Evolutionary conservation across 2,113 vertebrate genomes (phyloP).

Genomic region (Pristiophorus japonicus): DNA sequence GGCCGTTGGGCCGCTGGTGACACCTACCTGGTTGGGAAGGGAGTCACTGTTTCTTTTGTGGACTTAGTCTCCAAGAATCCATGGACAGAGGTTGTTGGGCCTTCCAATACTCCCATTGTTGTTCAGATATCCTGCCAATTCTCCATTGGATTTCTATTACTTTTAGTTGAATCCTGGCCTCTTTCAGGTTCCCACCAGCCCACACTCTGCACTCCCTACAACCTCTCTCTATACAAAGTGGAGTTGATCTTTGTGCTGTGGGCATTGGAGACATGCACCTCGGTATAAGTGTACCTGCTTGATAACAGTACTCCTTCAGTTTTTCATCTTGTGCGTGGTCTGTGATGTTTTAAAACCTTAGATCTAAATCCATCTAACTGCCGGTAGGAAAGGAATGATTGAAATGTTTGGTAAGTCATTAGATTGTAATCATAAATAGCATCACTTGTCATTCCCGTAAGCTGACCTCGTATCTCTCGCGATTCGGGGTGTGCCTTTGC

Average conservation of each 20-base stretch:
- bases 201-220: background rate
- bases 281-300: background rate
- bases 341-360: background rate
- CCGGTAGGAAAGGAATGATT: background rate
- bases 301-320: background rate
- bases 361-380: background rate
- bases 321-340: background rate
- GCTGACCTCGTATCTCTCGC: background rate
- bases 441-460: background rate
- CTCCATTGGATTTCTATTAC: background rate
- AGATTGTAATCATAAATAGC: background rate
- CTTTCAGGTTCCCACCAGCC: background rate
- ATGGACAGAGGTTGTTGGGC: background rate
- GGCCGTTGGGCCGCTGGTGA: background rate
- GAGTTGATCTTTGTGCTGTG: background rate
- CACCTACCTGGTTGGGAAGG: background rate
- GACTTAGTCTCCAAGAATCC: background rate
- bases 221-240: background rate
- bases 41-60: background rate
- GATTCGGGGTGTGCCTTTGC: background rate
- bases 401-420: background rate
- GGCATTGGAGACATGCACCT: background rate
- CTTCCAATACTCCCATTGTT: background rate
- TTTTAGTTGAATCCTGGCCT: background rate
- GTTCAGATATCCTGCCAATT: background rate